Base-by-base conservation (phyloP, 2,797 vertebrate species). In the Staurois parvus region DNA sequence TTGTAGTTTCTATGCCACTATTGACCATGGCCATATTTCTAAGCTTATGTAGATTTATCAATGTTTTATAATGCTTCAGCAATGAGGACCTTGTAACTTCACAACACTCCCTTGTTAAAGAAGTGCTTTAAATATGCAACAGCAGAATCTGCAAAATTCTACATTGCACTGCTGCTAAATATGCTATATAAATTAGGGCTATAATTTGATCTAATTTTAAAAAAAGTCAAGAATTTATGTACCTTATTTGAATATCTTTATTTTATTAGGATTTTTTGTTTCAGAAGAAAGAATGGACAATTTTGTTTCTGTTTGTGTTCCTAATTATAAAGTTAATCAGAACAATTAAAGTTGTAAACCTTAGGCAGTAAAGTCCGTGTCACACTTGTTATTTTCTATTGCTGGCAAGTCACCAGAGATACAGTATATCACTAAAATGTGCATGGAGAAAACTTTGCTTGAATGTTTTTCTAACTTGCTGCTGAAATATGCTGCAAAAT, bases 1-100 rank as follows among this genome's bases (percentile, higher is more conserved):
- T 40, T 75, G 59, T 40, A 67, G 32, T 34, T 80, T 45, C 26
- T 37, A 28, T 56, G 56, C 37, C 3, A 21, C 76, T 32, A 62
- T 81, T 85, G 70, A 81, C 72, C 70, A 79, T 29, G 28, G 45
- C 64, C 62, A 59, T 70, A 74, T 75, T 85, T 75, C 37, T 34
- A 26, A 72, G 45, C 29, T 72, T 76, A 32, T 76, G 30, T 52
- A 76, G 72, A 70, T 74, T n/a, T 76, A 72, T 76, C 48, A 76
- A 81, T 81, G 37, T 86, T 81, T 85, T 76, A 76, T 81, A 76
- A 72, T 64, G 32, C 62, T 45, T 12, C 29, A 85, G 26, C 48
- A 64, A 59, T 66, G 59, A 52, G 78, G 30, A 68, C 42, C 56
- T 66, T 48, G 21, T 81, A 81, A 80, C 76, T 45, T 77, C 52